Evolutionary conservation across 2,113 vertebrate species (phyloP).

Genomic region (Aramus guarauna): DNA sequence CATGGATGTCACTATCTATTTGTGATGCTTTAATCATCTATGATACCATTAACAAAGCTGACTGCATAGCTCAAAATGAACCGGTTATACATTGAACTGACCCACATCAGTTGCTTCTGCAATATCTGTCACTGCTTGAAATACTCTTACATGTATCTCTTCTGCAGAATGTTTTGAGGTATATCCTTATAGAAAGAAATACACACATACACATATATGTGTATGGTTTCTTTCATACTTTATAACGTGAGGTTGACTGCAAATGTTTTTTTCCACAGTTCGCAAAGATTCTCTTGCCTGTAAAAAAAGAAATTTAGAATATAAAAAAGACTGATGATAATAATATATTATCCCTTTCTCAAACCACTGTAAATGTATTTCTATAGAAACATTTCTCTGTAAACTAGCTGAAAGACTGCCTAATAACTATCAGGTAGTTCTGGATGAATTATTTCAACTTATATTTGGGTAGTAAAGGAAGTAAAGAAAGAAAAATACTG

Average conservation of each 20-base stretch:
- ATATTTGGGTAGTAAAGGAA: background rate
- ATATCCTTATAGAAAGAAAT: background rate
- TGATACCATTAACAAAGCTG: background rate
- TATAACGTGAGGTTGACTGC: background rate
- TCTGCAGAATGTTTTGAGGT: background rate
- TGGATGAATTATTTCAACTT: background rate
- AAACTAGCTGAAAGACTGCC: background rate
- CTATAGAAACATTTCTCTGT: background rate
- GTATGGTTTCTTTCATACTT: background rate
- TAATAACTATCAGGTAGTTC: background rate
- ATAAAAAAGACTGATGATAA: background rate
- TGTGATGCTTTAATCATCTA: background rate
- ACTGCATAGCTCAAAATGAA: background rate
- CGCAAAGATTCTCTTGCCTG: background rate
- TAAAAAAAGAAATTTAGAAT: background rate
- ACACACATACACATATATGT: background rate
- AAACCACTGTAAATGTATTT: background rate
- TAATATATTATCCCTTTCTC: background rate
- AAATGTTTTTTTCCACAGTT: background rate
- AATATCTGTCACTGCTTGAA: background rate
- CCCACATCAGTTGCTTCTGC: background rate
- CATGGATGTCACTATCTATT: background rate
- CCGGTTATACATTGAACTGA: background rate
- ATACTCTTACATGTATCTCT: fast-evolving
- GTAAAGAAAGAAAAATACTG: background rate